These are phyloP conservation scores for Eubasilissa regina DNA, from an alignment of 1,140 invertebrate species.

Conservation along the genomic window DNA sequence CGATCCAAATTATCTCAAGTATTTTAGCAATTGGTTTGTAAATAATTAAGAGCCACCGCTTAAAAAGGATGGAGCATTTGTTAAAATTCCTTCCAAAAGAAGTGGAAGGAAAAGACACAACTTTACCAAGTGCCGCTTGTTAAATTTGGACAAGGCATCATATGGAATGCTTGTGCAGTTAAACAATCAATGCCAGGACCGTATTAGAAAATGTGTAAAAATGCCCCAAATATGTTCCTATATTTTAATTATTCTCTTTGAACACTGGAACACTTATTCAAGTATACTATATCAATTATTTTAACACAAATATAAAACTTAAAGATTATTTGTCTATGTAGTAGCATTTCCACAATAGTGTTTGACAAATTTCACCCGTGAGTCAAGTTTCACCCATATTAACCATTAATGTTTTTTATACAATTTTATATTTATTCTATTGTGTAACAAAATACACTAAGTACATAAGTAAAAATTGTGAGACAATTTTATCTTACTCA, in stretches of 20 bases:
- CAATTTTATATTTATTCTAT: too few relatives aligned
- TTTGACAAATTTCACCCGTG: too few relatives aligned
- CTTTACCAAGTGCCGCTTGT: conserved; percentile 5
- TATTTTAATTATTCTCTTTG: not conserved
- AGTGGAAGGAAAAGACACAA: not conserved
- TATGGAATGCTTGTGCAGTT: conserved; percentile 10
- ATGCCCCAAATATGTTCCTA: not conserved
- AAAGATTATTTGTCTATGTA: too few relatives aligned
- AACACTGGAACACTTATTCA: not conserved
- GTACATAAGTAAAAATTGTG: too few relatives aligned
- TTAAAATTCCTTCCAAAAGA: too few relatives aligned
- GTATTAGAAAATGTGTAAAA: conserved; percentile 1
- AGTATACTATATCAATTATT: too few relatives aligned
- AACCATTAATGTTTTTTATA: too few relatives aligned
- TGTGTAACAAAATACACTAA: too few relatives aligned
- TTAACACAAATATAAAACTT: too few relatives aligned
- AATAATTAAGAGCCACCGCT: not conserved
- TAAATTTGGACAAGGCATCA: not conserved
- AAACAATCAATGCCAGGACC: conserved; percentile 26
- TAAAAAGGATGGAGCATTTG: not conserved
- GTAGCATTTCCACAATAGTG: too few relatives aligned
- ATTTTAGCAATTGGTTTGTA: not conserved
- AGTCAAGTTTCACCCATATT: too few relatives aligned
- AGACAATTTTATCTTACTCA: too few relatives aligned
- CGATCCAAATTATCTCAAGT: conserved; percentile 30